Evolutionary conservation across 2,888 invertebrate species (phyloP), one percentile per base, ranked within the genome.

Genomic region (Lepidocyrtinus sp.): DNA sequence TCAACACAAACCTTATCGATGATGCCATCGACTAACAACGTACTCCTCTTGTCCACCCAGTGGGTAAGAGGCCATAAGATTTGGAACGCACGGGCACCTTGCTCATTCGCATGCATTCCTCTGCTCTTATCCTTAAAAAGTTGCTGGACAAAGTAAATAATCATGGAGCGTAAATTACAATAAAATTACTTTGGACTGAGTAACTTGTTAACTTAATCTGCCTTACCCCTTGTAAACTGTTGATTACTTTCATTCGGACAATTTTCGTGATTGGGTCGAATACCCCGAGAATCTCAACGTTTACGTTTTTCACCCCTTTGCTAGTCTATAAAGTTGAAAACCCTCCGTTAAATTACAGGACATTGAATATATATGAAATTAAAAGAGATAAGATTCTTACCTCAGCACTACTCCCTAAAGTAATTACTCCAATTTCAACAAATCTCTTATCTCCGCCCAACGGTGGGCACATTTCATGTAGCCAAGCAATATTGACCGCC

Each of bases 281-380:
- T 1, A 95, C 93, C 0, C 96, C 96, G 63, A 96, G 90, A 3
- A 96, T 95, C 89, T 96, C 96, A 0, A 96, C 95, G 88, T 95
- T 95, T 0, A 95, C 95, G 89, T 94, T 93, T 59, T 89, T 87
- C 0, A 86, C 79, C 1, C 76, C 79, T 1, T 62, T 71, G 3
- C 76, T 77, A 1, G 77, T 72, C 85, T 65, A 72, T 27, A 19
- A 19, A 12, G 46, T 15, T 45, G 15, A 45, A 45, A 45, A 45
- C 9, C 9, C 15, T 15, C 9, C 15, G 9, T 12, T 12, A 45
- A 45, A 45, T 12, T 45, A 45, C 9, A 45, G 9, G 9, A 45
- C 9, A 45, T 12, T 45, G 15, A 12, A 15, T 45, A 45, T 45
- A 45, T 15, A 15, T 45, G 9, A 12, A 45, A 45, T 15, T 12